Percentiles rank a stretch among this genome's conserved stretches.
Evolutionary conservation across 2,113 vertebrate species (phyloP).

Genomic region (Pogona vitticeps): DNA sequence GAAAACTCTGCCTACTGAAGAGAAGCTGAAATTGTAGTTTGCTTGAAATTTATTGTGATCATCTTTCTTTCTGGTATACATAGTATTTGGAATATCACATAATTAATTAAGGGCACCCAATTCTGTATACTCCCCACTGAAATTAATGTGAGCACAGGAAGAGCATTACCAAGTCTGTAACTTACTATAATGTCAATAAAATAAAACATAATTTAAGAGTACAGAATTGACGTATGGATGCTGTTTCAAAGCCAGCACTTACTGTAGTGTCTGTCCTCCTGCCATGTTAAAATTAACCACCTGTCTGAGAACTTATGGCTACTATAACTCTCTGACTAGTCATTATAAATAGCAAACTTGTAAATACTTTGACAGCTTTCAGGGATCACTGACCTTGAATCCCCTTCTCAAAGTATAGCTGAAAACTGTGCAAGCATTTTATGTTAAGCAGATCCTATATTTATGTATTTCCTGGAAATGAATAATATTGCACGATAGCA

Average conservation of each 20-base stretch:
- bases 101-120: conserved; percentile 20
- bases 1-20: neutral
- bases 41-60: neutral
- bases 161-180: conserved; percentile 30
- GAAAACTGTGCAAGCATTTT: conserved; percentile 53
- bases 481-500: conserved; percentile 50
- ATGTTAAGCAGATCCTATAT: conserved; percentile 59
- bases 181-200: conserved; percentile 32
- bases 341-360: conserved; percentile 75
- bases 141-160: conserved; percentile 13
- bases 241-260: neutral
- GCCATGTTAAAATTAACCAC: conserved; percentile 51
- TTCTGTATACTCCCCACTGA: neutral
- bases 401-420: conserved; percentile 57
- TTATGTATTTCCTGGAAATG: conserved; percentile 68
- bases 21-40: conserved; percentile 1
- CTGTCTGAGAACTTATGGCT: conserved; percentile 61
- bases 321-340: conserved; percentile 66
- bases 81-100: neutral
- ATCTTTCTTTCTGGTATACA: conserved; percentile 33
- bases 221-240: conserved; percentile 36
- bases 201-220: conserved; percentile 46
- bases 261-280: conserved; percentile 42
- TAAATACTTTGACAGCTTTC: conserved; percentile 71
- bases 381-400: conserved; percentile 69